Percentiles rank a stretch among this genome's conserved stretches.
Conservation (phyloP, 2,113 vertebrate species). For the Poecile atricapillus region DNA sequence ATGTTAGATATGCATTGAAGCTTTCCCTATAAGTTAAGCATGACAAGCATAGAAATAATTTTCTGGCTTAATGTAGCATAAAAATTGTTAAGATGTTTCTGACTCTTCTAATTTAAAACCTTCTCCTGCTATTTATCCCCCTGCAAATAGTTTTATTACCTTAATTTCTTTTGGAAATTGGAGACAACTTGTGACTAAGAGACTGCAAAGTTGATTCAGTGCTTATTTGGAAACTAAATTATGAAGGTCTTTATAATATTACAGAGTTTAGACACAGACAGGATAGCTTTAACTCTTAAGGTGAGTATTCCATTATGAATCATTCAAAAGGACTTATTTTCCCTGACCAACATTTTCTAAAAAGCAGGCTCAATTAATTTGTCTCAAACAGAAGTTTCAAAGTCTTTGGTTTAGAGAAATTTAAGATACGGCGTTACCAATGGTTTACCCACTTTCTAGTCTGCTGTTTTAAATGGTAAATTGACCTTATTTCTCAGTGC, state of each 20-base stretch:
- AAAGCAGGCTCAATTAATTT: not conserved
- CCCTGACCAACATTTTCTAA: not conserved
- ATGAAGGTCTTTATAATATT: not conserved
- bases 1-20: not conserved
- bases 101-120: conserved; percentile 4
- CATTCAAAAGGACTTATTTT: not conserved
- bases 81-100: conserved; percentile 18
- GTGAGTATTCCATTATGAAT: not conserved
- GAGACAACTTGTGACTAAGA: not conserved
- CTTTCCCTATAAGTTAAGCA: not conserved
- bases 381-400: not conserved
- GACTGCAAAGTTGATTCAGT: not conserved
- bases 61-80: conserved; percentile 18
- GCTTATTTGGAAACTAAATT: not conserved
- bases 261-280: not conserved
- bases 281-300: not conserved
- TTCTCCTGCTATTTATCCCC: not conserved
- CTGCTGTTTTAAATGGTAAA: not conserved
- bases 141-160: conserved; percentile 5
- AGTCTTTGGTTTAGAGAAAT: not conserved
- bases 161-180: not conserved
- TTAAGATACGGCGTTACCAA: not conserved
- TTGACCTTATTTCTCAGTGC: not conserved
- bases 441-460: not conserved
- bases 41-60: conserved; percentile 2